Evolutionary conservation across 2,888 invertebrate species (phyloP).

Genomic region (Branchipolynoe longqiensis): DNA sequence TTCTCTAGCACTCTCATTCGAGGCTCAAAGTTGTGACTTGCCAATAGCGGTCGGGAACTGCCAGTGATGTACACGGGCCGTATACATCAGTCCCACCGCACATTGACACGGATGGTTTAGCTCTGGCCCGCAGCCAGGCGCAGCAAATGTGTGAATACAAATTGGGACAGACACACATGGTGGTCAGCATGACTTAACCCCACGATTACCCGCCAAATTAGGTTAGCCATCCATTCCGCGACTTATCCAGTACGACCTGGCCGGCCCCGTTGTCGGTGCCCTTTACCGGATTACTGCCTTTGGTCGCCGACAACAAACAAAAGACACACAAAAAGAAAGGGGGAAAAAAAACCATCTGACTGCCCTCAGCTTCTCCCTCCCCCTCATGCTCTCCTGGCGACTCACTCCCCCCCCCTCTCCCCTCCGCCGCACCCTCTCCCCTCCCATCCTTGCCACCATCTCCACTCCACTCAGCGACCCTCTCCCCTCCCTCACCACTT

Average conservation of each 20-base stretch:
- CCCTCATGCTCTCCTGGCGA: too few relatives aligned
- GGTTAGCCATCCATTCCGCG: constrained; percentile 48
- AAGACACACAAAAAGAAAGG: too few relatives aligned
- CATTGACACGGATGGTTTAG: constrained; percentile 39
- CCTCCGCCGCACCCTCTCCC: too few relatives aligned
- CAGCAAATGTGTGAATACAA: constrained; percentile 21
- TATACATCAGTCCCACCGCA: constrained; percentile 25
- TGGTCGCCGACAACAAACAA: not conserved
- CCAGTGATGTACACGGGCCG: not conserved
- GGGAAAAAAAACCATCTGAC: too few relatives aligned
- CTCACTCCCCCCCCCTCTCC: too few relatives aligned
- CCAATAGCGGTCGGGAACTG: too few relatives aligned
- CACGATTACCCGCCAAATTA: constrained; percentile 50
- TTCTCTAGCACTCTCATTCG: too few relatives aligned
- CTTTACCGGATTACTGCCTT: constrained; percentile 16
- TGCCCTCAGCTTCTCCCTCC: too few relatives aligned
- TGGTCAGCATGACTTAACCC: constrained; percentile 44
- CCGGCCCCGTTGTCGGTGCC: constrained; percentile 20
- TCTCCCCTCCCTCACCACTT: too few relatives aligned
- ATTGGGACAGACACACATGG: constrained; percentile 25
- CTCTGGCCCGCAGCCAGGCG: not conserved
- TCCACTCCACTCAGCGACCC: too few relatives aligned
- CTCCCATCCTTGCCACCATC: too few relatives aligned
- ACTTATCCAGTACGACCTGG: constrained; percentile 3
- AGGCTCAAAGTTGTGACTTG: too few relatives aligned